These are phyloP conservation scores for Cotesia glomerata DNA, from an alignment of 1,140 invertebrate genomes.

Conservation along the genomic window DNA sequence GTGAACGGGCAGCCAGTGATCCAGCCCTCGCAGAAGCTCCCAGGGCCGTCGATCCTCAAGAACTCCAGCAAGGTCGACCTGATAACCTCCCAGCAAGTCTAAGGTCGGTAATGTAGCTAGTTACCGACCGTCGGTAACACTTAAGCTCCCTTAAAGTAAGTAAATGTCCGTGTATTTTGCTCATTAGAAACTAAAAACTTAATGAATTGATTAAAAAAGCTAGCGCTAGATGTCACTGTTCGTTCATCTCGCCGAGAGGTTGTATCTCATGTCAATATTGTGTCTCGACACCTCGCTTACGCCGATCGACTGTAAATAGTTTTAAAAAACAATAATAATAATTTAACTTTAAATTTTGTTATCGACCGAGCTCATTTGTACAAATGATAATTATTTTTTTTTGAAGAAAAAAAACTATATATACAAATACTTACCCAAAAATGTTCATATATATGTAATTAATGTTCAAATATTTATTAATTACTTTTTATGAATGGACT, in stretches of 20 bases:
- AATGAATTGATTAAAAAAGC: background rate
- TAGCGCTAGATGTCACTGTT: no score
- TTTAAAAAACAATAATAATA: no score
- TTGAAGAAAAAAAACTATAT: no score
- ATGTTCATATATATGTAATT: background rate
- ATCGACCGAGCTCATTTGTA: no score
- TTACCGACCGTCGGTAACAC: no score
- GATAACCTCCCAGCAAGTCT: slow-evolving; percentile 59
- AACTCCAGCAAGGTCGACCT: slow-evolving; percentile 61
- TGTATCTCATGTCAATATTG: slow-evolving; percentile 5
- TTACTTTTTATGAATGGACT: slow-evolving; percentile 4
- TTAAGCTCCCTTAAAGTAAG: no score
- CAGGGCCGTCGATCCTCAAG: slow-evolving; percentile 65
- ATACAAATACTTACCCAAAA: no score
- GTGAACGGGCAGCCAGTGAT: slow-evolving; percentile 67
- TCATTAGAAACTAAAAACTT: slow-evolving; percentile 24
- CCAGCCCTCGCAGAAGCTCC: slow-evolving; percentile 55
- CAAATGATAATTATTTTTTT: no score
- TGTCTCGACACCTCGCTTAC: no score
- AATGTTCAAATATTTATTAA: background rate
- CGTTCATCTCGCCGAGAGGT: background rate
- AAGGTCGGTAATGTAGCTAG: slow-evolving; percentile 24
- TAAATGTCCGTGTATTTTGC: slow-evolving; percentile 31
- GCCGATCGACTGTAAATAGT: no score
- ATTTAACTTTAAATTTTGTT: no score